These are phyloP conservation scores for Marisa cornuarietis DNA, from an alignment of 1,140 invertebrate species.

Conservation along the genomic window DNA sequence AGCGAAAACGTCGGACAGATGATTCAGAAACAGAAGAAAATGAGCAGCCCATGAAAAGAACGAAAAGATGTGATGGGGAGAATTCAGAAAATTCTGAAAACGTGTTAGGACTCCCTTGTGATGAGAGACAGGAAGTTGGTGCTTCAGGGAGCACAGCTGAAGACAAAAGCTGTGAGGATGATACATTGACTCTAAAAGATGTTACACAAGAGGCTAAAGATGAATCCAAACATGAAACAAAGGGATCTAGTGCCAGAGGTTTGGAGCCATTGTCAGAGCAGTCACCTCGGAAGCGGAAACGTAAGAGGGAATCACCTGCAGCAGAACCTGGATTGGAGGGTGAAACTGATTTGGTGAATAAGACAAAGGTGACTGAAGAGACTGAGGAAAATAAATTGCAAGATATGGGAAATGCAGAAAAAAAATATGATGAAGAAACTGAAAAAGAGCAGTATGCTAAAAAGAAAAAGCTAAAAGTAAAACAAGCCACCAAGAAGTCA, in stretches of 20 bases:
- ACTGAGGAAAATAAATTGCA: slow-evolving; percentile 19
- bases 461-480: slow-evolving; percentile 9
- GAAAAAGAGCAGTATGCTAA: neutral
- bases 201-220: too few relatives aligned
- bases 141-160: too few relatives aligned
- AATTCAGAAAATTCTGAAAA: too few relatives aligned
- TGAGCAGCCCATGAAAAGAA: neutral
- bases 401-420: slow-evolving; percentile 30
- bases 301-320: neutral
- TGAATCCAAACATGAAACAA: neutral
- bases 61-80: neutral
- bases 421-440: slow-evolving; percentile 29
- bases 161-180: neutral
- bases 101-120: neutral
- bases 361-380: neutral
- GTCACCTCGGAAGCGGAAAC: neutral
- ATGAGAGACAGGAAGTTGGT: neutral
- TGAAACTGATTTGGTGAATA: neutral
- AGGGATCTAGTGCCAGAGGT: neutral
- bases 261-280: neutral
- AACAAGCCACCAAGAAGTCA: neutral
- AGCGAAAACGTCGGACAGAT: slow-evolving; percentile 6
- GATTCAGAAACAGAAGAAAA: neutral
- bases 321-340: neutral
- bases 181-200: neutral